Base-by-base conservation (phyloP, 2,888 invertebrate genomes). In the Drosophila melanocephala region DNA sequence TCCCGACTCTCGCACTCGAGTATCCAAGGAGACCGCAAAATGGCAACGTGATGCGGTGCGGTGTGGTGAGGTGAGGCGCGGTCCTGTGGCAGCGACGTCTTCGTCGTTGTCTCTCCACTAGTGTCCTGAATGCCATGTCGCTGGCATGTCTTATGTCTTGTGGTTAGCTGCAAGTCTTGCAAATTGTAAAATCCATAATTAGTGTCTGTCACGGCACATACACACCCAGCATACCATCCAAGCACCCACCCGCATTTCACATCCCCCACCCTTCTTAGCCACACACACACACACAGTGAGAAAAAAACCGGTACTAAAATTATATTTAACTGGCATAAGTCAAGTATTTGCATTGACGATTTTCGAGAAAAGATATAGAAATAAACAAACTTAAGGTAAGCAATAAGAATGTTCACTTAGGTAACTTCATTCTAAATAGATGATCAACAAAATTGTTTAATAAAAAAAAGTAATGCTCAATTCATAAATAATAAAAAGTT, bases 171-270 rank as follows among this genome's bases (percentile, higher is more conserved):
- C 79, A 86, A 90, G 90, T 90, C 89, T 87, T 86, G 81, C 86
- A 90, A 87, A 87, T 87, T 87, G 84, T 90, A 83, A 75, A 86
- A 87, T 90, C 86, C 86, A 87, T 87, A 87, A 87, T 87, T 87
- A 87, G 86, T 87, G 86, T 88, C 90, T 87, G 86, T 86, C 90
- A 88, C 62, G 87, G 79, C 60, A 66, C 78, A 82, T 77, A 70
- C 67, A 74, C 75, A 65, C 74, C 64, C 75, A 22, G n/a, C 26
- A 7, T 58, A 62, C 71, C 37, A 42, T 42, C 32, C 60, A n/a
- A 28, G 10, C 56, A 16, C 51, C 22, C 37, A 53, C 30, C 22
- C 42, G 26, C 37, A 26, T 7, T 9, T 26, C 59, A 22, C 39
- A 57, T 39, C 14, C 28, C 12, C 5, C 14, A 10, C 5, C 10